phyloP scores from a whole-genome alignment of 1,140 invertebrate genomes.

The Microplitis demolitor region DNA sequence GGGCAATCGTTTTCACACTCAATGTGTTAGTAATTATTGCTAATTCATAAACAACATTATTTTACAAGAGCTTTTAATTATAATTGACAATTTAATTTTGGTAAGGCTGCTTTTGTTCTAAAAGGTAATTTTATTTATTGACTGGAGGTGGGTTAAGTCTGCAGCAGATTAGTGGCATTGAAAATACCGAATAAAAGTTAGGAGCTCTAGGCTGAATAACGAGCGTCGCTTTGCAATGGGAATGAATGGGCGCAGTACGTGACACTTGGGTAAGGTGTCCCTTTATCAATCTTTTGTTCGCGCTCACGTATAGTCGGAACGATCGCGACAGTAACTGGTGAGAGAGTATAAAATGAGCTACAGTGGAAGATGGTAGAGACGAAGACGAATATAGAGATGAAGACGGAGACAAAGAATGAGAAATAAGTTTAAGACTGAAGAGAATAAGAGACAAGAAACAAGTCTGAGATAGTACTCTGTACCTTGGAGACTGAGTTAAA shows the following conservation, averaged over 20 bases:
- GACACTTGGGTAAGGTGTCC: not conserved
- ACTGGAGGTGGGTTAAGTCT: too few relatives aligned
- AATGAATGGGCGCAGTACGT: slow-evolving; percentile 8
- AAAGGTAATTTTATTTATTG: too few relatives aligned
- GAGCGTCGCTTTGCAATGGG: slow-evolving; percentile 13
- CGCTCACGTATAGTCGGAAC: not conserved
- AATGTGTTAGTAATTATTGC: slow-evolving; percentile 25
- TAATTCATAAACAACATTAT: slow-evolving; percentile 12
- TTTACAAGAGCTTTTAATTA: too few relatives aligned
- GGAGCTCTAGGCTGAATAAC: slow-evolving; percentile 4
- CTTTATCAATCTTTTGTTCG: slow-evolving; percentile 26
- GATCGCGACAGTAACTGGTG: not conserved
- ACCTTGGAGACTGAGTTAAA: too few relatives aligned
- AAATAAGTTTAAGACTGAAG: not conserved
- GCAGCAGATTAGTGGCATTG: too few relatives aligned
- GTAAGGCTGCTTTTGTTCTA: too few relatives aligned
- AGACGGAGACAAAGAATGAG: not conserved
- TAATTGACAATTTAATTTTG: too few relatives aligned
- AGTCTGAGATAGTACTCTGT: too few relatives aligned
- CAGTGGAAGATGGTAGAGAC: not conserved
- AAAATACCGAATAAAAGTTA: too few relatives aligned
- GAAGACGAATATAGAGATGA: not conserved
- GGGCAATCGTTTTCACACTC: slow-evolving; percentile 27
- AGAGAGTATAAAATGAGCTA: not conserved
- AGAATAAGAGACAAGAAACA: not conserved